Percentiles rank a stretch among this genome's conserved stretches.
Conservation (phyloP, 2,797 vertebrate genomes). For the Catamblyrhynchus diadema region DNA sequence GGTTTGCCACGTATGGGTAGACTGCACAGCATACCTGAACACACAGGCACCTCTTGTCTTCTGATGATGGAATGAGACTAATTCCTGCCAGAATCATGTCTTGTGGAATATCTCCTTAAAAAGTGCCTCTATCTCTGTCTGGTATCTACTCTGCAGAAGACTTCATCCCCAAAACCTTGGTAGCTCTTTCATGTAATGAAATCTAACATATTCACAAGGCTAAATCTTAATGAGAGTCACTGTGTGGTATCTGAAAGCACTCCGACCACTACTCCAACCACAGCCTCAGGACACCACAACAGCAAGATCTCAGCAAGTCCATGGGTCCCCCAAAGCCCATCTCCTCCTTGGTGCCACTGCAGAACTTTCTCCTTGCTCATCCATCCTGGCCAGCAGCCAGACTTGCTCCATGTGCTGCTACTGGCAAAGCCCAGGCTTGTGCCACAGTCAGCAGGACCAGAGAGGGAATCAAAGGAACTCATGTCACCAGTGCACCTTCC, state of each 20-base stretch:
- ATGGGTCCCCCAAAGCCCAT: not conserved
- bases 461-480: not conserved
- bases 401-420: not conserved
- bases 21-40: not conserved
- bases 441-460: not conserved
- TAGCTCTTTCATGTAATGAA: fast-evolving
- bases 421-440: not conserved
- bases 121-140: not conserved
- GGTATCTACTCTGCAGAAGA: not conserved
- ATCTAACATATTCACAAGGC: not conserved
- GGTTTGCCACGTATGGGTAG: not conserved
- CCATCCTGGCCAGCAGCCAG: not conserved
- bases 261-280: not conserved
- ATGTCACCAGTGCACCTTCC: not conserved
- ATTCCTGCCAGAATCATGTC: not conserved
- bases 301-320: not conserved
- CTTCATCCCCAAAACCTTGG: not conserved
- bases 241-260: not conserved
- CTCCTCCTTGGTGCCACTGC: not conserved
- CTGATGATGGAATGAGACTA: not conserved
- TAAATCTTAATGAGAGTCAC: not conserved
- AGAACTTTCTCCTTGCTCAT: not conserved
- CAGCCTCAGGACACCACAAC: not conserved
- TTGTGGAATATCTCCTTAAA: not conserved
- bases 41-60: not conserved